Base-by-base conservation (phyloP, 2,797 vertebrate species). In the Coregonus sp. region DNA sequence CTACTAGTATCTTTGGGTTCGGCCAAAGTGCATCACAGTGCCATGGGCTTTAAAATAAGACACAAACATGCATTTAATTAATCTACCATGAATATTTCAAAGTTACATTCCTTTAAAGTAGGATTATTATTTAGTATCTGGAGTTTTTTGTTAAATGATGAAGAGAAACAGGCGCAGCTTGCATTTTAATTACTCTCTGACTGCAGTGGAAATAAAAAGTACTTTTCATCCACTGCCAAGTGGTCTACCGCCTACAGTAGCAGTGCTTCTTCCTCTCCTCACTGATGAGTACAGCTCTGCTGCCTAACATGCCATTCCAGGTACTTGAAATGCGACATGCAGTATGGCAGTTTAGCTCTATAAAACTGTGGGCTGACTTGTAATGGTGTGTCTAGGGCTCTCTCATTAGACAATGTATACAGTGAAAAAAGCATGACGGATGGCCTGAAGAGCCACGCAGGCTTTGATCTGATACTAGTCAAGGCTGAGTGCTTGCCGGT, bases 111-210 rank as follows among this genome's bases (percentile, higher is more conserved):
- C 87, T 88, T 91, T 90, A 89, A 89, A 87, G 84, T 74, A 74
- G 84, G 83, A 91, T 92, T 89, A 87, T 90, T 91, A 91, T 94
- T 47, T 47, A 12, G 9, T 47, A 47, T 47, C 40, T 88, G 81
- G 85, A 84, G 87, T 90, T 63, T 91, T 89, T 90, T 90, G 90
- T 90, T 93, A 91, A 93, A 93, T 93, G 88, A 93, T 92, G 91
- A 91, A 84, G 85, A 82, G 89, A 90, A 92, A 86, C 82, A 86
- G 80, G 81, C 84, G 25, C 25, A 25, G 25, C 25, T 87, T 88
- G 85, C 89, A 91, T 94, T 93, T 94, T 94, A 94, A 94, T 94
- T 92, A 91, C 91, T 92, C 89, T 84, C 81, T 79, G 82, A 89
- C 92, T 92, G 90, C 86, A 83, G 86, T 88, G 74, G 80, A 84